Evolutionary conservation across 2,888 invertebrate species (phyloP).

Genomic region (Melinopterus prodromus): DNA sequence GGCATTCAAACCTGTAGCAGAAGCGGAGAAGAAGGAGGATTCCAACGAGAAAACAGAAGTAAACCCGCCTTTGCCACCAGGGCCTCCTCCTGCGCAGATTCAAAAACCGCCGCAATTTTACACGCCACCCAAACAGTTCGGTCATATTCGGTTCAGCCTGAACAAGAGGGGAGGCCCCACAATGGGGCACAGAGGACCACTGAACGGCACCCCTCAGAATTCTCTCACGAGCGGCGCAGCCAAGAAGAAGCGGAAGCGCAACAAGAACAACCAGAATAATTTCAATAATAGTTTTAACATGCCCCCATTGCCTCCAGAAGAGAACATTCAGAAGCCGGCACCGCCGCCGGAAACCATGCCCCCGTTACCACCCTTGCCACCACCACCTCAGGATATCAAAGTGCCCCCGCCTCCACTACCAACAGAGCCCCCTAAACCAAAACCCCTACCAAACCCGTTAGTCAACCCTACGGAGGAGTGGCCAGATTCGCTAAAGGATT

Average conservation of each 20-base stretch:
- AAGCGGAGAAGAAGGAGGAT: slow-evolving; percentile 44
- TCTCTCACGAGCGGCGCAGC: slow-evolving; percentile 64
- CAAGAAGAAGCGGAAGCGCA: slow-evolving; percentile 82
- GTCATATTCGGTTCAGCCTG: slow-evolving; percentile 65
- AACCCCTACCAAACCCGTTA: slow-evolving; percentile 55
- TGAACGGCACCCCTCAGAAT: slow-evolving; percentile 58
- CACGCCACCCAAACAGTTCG: slow-evolving; percentile 58
- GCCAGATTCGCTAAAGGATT: slow-evolving; percentile 83
- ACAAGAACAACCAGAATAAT: slow-evolving; percentile 64
- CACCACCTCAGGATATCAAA: slow-evolving; percentile 57
- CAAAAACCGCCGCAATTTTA: slow-evolving; percentile 56
- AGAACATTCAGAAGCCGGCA: slow-evolving; percentile 60
- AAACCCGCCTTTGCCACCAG: slow-evolving; percentile 67
- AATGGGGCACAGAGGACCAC: slow-evolving; percentile 49
- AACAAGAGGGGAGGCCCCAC: slow-evolving; percentile 52
- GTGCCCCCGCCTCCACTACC: slow-evolving; percentile 58
- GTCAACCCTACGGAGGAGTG: slow-evolving; percentile 73
- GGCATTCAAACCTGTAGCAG: slow-evolving; percentile 57
- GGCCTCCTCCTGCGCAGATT: slow-evolving; percentile 62
- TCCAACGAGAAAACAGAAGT: slow-evolving; percentile 52
- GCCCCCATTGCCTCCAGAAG: slow-evolving; percentile 63
- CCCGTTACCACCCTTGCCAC: slow-evolving; percentile 65
- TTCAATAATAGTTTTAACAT: slow-evolving; percentile 56
- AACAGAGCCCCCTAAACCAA: slow-evolving; percentile 49
- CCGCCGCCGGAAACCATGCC: slow-evolving; percentile 66